Base-by-base conservation (phyloP, 2,888 invertebrate genomes). In the Hipparchia sbordonii region DNA sequence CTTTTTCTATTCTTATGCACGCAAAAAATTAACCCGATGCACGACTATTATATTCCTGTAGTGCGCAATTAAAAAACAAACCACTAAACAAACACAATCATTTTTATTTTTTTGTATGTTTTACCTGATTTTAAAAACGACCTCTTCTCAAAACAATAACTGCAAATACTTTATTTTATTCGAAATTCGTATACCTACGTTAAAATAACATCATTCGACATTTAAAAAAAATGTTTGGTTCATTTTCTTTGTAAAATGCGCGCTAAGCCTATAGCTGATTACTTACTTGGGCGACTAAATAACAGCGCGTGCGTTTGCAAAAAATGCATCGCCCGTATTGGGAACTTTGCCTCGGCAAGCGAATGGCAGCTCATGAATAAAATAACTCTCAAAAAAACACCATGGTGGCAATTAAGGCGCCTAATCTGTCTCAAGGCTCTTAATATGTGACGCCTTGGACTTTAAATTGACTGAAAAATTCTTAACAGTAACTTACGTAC, bases 351-450 rank as follows among this genome's bases (percentile, higher is more conserved):
- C 79, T 80, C 79, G 80, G 81, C 82, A 85, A 83, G 85, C 79
- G 79, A 76, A 82, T 83, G 85, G 89, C 84, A 6, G 87, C 88
- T 84, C 86, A 85, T 89, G 89, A 90, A 91, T 90, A 90, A 89
- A 90, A 90, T 87, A 83, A 86, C 85, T 79, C 79, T 79, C 86
- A 86, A 85, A 88, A 89, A 89, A 85, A 48, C 48, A 84, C 84
- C 80, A 86, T 86, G 84, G 83, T 84, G 83, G 84, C 87, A 87
- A 87, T 88, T 88, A 89, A 85, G 85, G 85, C 77, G 80, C 54
- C 66, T 70, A 67, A 73, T 70, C 66, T 67, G 70, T 61, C 52
- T 54, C 51, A 68, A 60, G 60, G 60, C 62, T 62, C 56, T 54
- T 62, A 57, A 65, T 67, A 39, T 70, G 57, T 65, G 51, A n/a